Base-by-base conservation (phyloP, 1,140 invertebrate species). In the Schmidtea mediterranea region DNA sequence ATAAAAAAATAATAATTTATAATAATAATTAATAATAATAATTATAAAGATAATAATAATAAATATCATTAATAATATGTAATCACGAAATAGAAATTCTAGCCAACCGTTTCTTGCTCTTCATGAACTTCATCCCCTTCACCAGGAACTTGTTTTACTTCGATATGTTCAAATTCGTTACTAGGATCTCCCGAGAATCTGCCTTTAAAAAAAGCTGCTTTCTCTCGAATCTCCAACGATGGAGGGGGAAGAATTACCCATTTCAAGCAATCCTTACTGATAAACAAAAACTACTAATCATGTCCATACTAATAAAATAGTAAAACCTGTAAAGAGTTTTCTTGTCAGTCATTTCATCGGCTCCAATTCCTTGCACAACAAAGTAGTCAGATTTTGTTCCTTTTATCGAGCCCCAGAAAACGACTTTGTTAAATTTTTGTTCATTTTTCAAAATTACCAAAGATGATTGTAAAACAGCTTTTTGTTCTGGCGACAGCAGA, bases 341-440 rank as follows among this genome's bases (percentile, higher is more conserved):
- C 39, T 53, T 60, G 13, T 59, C 56, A 13, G 51, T 55, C 52
- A 67, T 56, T 57, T 65, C 62, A 54, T 67, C 59, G 52, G 57
- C 58, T 36, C n/a, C n/a, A n/a, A 56, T 53, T 32, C 65, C 65
- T 52, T 65, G 62, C 40, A 61, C 63, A 49, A 68, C 57, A 51
- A 57, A 65, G 53, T 68, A 68, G 49, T 66, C 60, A 51, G 60
- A 60, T 54, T 62, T 63, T 9, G 61, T 55, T 43, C 64, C 65
- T 15, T 59, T 46, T 36, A 67, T 66, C 55, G 62, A 64, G 2
- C 65, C 65, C 65, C 65, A 68, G 45, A 66, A 63, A 51, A 63
- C 62, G 49, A 67, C 58, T 53, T 55, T 57, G 46, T 58, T 52
- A 53, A 67, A 67, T 52, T 65, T 67, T 52, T 65, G 59, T 52